phyloP scores from a whole-genome alignment of 2,888 invertebrate species.

The Plemyria rubiginata region DNA sequence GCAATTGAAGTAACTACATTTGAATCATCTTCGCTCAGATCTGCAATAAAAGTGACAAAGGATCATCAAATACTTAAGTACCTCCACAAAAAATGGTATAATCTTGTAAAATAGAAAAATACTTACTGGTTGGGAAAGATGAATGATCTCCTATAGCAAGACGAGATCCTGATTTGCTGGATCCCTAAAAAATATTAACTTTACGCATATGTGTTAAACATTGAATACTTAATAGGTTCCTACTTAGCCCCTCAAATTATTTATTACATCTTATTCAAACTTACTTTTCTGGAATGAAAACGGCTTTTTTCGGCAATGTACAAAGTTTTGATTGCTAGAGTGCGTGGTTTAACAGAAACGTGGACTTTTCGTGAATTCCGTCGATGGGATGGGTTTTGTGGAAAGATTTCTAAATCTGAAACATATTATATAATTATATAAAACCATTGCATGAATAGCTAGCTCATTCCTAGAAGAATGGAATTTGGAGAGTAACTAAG shows the following conservation, averaged over 20 bases:
- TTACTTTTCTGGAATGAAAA: conserved; percentile 65
- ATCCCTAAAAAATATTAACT: conserved; percentile 53
- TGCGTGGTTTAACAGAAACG: conserved; percentile 68
- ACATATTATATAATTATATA: conserved; percentile 7
- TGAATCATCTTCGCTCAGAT: conserved; percentile 57
- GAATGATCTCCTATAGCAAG: conserved; percentile 75
- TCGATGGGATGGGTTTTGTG: conserved; percentile 52
- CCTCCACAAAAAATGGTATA: not conserved
- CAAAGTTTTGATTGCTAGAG: conserved; percentile 68
- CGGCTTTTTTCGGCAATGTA: conserved; percentile 69
- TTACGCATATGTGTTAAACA: not conserved
- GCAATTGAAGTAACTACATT: conserved; percentile 51
- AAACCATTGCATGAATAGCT: not conserved
- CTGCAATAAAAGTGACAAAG: conserved; percentile 42
- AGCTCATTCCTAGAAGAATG: too few species aligned
- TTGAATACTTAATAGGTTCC: not conserved
- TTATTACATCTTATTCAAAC: not conserved
- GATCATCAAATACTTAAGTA: not conserved
- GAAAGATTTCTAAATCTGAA: conserved; percentile 69
- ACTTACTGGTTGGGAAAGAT: conserved; percentile 68
- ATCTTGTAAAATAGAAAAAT: not conserved
- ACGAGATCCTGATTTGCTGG: conserved; percentile 65
- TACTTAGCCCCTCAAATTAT: too few species aligned
- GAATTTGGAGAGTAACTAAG: too few species aligned
- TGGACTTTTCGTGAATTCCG: conserved; percentile 65